Percentiles rank a stretch among this genome's conserved stretches.
phyloP scores from a whole-genome alignment of 1,140 invertebrate genomes.

The Drosophila pruinosa region DNA sequence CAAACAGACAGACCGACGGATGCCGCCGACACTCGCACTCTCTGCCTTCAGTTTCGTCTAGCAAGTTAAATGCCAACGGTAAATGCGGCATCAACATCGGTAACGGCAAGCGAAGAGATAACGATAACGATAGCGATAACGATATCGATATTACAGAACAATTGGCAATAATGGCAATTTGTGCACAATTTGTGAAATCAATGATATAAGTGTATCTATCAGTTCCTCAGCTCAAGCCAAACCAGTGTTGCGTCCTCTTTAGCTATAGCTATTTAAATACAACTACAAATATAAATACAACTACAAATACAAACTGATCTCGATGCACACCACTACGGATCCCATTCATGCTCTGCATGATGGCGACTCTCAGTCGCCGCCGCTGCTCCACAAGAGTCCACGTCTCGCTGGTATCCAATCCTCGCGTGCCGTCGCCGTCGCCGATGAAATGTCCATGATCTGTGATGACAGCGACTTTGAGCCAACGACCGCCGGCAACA shows the following conservation, averaged over 20 bases:
- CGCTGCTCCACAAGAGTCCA: conserved; percentile 61
- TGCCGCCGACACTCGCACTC: conserved; percentile 13
- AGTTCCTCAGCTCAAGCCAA: conserved; percentile 69
- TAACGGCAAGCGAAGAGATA: conserved; percentile 29
- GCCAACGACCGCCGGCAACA: conserved; percentile 41
- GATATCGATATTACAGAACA: neutral
- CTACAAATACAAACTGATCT: neutral
- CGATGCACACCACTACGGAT: conserved; percentile 70
- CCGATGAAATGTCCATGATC: conserved; percentile 61
- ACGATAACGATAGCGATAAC: neutral
- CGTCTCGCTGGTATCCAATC: conserved; percentile 32
- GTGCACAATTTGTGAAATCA: conserved; percentile 7
- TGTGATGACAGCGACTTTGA: conserved; percentile 68
- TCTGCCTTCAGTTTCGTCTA: conserved; percentile 20
- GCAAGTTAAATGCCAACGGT: conserved; percentile 24
- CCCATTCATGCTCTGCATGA: conserved; percentile 66
- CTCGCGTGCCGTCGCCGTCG: conserved; percentile 42
- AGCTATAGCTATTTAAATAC: conserved; percentile 30
- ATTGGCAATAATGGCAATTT: neutral
- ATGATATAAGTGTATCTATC: conserved; percentile 29
- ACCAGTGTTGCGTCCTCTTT: conserved; percentile 69
- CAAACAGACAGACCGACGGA: conserved; percentile 69
- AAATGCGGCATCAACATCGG: conserved; percentile 36
- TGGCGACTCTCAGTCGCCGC: conserved; percentile 67
- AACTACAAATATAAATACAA: neutral